Base-by-base conservation (phyloP, 1,140 invertebrate species). In the Brachionus calyciflorus region DNA sequence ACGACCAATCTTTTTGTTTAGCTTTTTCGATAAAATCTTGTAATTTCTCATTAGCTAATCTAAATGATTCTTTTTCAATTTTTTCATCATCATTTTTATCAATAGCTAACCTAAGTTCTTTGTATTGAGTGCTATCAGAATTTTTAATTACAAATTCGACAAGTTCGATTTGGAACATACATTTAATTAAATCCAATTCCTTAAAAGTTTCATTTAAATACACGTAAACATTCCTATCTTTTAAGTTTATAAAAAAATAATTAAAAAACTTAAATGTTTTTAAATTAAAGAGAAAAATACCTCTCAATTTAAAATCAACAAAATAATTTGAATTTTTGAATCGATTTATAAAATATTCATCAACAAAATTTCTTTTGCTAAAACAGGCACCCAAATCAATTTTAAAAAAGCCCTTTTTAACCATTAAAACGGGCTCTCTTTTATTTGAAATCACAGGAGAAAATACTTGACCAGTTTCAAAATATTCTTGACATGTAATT, bases 361-460 rank as follows among this genome's bases (percentile, higher is more conserved):
- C 17, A 3, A 65, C 12, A 24, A 12, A 21, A 65, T 44, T 9
- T n/a, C 24, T 5, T 24, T 44, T 65, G 19, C 5, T 17, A 26
- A 60, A 60, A 37, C 37, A 44, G 10, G 41, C 60, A 21, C 60
- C 60, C 12, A 65, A 17, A 44, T 65, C 60, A 65, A 65, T 44
- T 12, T 12, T 41, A 3, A 44, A 44, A 26, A 28, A 65, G 1
- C 40, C 9, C 24, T 19, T 65, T 5, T 7, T 19, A 33, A 28
- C 17, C n/a, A 7, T 73, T n/a, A 73, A 21, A 53, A 73, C 69
- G 4, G 69, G 69, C 24, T 73, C 69, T 49, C 19, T 49, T 73
- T 26, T 49, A 33, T 73, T 73, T 1, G 14, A 26, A 5, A 28
- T 12, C 2, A 12, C 19, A 17, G 69, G 69, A 37, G 46, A 21